phyloP scores from a whole-genome alignment of 2,888 invertebrate genomes.

The Oscheius sp. region DNA sequence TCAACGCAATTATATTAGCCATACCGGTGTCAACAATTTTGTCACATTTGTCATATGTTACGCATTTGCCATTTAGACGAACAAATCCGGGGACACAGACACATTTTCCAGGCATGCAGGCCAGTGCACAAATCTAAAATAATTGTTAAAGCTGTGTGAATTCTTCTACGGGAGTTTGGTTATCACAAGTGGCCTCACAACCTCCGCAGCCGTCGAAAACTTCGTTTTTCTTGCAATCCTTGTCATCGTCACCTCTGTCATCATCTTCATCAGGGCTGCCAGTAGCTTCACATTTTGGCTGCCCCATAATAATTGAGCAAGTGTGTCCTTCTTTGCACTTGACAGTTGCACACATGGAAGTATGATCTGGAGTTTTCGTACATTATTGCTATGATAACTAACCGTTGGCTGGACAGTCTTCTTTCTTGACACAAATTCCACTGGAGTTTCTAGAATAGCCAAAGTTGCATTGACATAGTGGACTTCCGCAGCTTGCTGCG shows the following conservation, averaged over 20 bases:
- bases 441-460: conserved; percentile 10
- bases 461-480: not conserved
- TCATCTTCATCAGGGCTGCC: not conserved
- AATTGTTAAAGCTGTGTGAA: not conserved
- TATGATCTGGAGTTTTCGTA: no score
- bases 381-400: not conserved
- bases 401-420: not conserved
- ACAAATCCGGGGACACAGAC: conserved; percentile 34
- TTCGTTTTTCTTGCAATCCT: not conserved
- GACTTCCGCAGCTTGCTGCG: no score
- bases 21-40: conserved; percentile 8
- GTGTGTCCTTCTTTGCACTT: conserved; percentile 15
- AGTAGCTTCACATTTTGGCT: not conserved
- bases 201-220: conserved; percentile 3
- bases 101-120: conserved; percentile 13
- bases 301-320: conserved; percentile 5
- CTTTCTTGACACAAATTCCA: not conserved
- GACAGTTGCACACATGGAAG: conserved; percentile 1
- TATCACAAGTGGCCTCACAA: conserved; percentile 25
- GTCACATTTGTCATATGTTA: conserved; percentile 18
- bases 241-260: not conserved
- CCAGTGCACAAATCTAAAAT: conserved; percentile 10
- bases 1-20: not conserved
- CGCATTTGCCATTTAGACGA: conserved; percentile 25
- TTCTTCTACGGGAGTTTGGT: not conserved